A percentile compares a stretch with the other conserved stretches of the same genome.
Conservation (phyloP, 2,888 invertebrate species). For the Orgyia antiqua region DNA sequence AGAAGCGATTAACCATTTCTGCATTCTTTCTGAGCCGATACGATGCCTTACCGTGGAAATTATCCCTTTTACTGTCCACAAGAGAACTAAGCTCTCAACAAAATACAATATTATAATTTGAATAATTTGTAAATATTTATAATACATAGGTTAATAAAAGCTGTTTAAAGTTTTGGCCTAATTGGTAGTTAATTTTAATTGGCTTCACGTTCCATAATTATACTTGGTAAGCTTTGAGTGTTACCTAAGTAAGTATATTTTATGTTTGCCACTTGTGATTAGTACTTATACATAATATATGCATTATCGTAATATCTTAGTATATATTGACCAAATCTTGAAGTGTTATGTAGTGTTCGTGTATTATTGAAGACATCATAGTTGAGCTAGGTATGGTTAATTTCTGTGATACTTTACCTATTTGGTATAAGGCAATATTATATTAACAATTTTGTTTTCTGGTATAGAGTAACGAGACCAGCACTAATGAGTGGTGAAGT, state of each 20-base stretch:
- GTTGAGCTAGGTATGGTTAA: constrained; percentile 74
- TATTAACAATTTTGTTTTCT: constrained; percentile 45
- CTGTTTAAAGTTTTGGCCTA: constrained; percentile 30
- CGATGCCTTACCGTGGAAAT: too few species aligned
- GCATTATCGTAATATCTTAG: constrained; percentile 28
- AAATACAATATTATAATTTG: constrained; percentile 22
- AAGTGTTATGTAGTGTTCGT: constrained; percentile 49
- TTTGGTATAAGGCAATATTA: constrained; percentile 70
- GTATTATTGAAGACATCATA: constrained; percentile 57
- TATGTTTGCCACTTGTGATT: constrained; percentile 28
- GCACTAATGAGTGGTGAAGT: constrained; percentile 14
- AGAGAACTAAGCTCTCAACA: constrained; percentile 3
- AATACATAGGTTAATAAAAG: constrained; percentile 16
- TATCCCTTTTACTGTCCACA: neutral
- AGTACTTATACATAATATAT: too few species aligned
- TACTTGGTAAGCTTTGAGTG: constrained; percentile 39
- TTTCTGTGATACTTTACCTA: constrained; percentile 77
- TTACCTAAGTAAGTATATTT: constrained; percentile 35
- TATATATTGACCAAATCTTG: constrained; percentile 56
- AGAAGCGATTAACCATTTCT: too few species aligned
- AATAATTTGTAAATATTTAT: constrained; percentile 24
- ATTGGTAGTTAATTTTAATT: constrained; percentile 21
- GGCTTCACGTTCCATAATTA: constrained; percentile 25
- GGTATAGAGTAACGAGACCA: constrained; percentile 22
- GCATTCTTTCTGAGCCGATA: too few species aligned